Evolutionary conservation across 2,797 vertebrate genomes (phyloP), one percentile per base, ranked within the genome.

Genomic region (Leptoclinus maculatus): DNA sequence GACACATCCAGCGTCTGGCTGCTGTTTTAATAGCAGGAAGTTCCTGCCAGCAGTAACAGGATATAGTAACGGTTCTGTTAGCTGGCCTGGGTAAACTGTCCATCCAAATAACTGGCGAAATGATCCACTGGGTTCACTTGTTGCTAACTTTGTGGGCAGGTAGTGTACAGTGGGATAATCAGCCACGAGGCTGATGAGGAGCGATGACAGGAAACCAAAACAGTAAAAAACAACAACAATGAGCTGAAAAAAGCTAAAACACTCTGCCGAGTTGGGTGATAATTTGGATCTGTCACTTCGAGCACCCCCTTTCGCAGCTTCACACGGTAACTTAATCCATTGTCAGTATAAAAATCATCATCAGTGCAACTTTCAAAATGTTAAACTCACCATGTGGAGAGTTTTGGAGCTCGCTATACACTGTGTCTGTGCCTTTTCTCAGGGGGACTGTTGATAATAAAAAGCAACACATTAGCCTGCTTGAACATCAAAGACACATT

Each of bases 371-470:
- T 70, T 76, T 71, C 7, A 56, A 34, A 19, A n/a, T 4, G 34
- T 80, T 16, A n/a, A 71, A 96, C 97, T 97, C 93, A 98, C 97
- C 96, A 71, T 94, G 90, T 83, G 93, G 83, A 83, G 94, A 74
- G 90, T 96, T 97, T 92, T 96, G 96, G 89, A 99, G 96, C 93
- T 99, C 97, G 85, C 95, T 98, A 96, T 98, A 99, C 84, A 98
- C 96, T 0, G 97, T 98, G 83, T 98, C 97, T 32, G 96, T 96
- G 89, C 95, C 96, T 95, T 95, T 97, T 83, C 82, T 95, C 90
- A 91, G 87, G 68, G 95, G 96, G 94, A 90, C 97, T 98, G 94
- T 88, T 91, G 84, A 93, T 90, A 63, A 54, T 84, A 79, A 94
- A 88, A 87, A 82, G 54, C 63, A 84, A 74, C 74, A 83, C 60